Base-by-base conservation (phyloP, 2,888 invertebrate genomes). In the Andrena flavipes region DNA sequence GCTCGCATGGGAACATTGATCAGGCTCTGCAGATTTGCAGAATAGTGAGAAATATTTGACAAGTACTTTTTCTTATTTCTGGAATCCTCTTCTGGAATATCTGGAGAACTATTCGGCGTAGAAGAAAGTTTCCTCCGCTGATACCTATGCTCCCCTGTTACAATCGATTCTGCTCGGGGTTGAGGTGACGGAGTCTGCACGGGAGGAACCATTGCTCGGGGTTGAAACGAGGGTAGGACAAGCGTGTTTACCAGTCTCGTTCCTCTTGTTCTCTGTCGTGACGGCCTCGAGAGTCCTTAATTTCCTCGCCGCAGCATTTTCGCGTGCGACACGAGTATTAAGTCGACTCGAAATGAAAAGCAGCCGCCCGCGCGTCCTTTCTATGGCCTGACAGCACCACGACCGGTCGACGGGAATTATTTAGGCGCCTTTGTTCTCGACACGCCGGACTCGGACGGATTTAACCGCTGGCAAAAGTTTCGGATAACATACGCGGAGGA, bases 291-390 rank as follows among this genome's bases (percentile, higher is more conserved):
- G 88, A 75, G 86, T 77, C 87, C 88, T 87, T 88, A 87, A 89
- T 88, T 89, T 87, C 83, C 86, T 79, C 64, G 86, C 72, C 84
- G 69, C 83, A 83, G 80, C 87, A 82, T 89, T 88, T 88, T 88
- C 88, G 88, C 88, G 88, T 88, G 88, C 89, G 89, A 84, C 84
- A 84, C 81, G 88, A 82, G 89, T 82, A 86, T 89, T 87, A 85
- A 81, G 81, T 68, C 70, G 70, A 76, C 82, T 82, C 80, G 78
- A 86, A 89, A 84, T 87, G 84, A 83, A 89, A 88, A 85, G 84
- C 84, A 75, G 82, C 71, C 76, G 78, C 63, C 71, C 67, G 76
- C 64, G 72, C 84, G 76, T 74, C 75, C 77, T 78, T 74, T 65
- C 76, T 63, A 35, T 35, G 10, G 76, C 26, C 64, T 81, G 85